These are phyloP conservation scores for Sericinus montela DNA, from an alignment of 2,888 invertebrate species.

Conservation along the genomic window DNA sequence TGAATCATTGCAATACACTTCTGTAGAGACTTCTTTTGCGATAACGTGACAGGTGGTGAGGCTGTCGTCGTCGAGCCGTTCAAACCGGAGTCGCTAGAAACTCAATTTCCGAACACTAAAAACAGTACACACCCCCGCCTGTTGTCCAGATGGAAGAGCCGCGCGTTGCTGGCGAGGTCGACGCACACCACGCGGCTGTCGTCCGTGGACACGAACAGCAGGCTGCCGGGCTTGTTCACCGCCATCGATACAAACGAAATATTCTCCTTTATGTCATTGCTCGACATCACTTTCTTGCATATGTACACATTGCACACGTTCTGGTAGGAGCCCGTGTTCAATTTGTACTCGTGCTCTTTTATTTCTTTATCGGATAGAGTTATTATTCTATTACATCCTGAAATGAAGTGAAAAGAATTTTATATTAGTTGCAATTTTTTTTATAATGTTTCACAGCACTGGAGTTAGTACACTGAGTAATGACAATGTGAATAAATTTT, in stretches of 20 bases:
- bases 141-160: constrained; percentile 63
- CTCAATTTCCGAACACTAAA: no score
- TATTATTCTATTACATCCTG: constrained; percentile 63
- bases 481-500: no score
- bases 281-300: constrained; percentile 42
- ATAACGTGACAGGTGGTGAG: no score
- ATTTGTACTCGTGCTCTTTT: constrained; percentile 49
- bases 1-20: no score
- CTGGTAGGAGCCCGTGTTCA: constrained; percentile 33
- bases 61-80: no score
- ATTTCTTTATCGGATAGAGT: constrained; percentile 57
- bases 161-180: constrained; percentile 55
- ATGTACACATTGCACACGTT: constrained; percentile 41
- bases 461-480: no score
- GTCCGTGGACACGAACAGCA: constrained; percentile 64
- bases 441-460: no score
- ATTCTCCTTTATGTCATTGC: constrained; percentile 49
- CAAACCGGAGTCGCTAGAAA: no score
- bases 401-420: neutral
- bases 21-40: no score
- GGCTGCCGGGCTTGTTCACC: constrained; percentile 59
- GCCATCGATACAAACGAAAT: constrained; percentile 54
- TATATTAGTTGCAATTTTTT: no score
- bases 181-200: constrained; percentile 63
- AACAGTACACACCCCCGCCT: constrained; percentile 52